These are phyloP conservation scores for Toxonevra muliebris DNA, from an alignment of 2,888 invertebrate species.

Conservation along the genomic window DNA sequence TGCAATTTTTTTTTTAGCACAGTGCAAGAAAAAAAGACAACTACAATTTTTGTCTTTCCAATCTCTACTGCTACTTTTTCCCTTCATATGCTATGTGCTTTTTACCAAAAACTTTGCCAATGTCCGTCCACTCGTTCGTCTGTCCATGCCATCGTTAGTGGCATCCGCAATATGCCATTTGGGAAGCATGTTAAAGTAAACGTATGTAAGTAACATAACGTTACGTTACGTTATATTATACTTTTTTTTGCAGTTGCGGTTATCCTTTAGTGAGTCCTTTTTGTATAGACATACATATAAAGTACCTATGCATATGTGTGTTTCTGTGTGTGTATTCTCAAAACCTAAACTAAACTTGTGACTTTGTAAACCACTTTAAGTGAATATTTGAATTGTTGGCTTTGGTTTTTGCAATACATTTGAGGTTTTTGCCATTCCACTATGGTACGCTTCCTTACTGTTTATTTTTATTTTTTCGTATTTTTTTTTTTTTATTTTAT, in stretches of 20 bases:
- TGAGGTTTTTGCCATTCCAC: conserved; percentile 17
- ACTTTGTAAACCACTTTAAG: conserved; percentile 44
- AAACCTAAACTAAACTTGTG: conserved; percentile 30
- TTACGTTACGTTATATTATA: background rate
- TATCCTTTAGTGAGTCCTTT: conserved; percentile 29
- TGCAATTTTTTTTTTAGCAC: conserved; percentile 27
- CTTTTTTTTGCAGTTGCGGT: conserved; percentile 20
- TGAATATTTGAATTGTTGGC: conserved; percentile 49
- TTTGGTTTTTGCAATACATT: conserved; percentile 38
- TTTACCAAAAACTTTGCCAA: background rate
- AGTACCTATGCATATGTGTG: background rate
- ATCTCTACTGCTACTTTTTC: conserved; percentile 8
- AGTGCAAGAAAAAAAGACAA: conserved; percentile 13
- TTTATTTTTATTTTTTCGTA: background rate
- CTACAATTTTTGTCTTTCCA: conserved; percentile 2
- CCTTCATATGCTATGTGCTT: conserved; percentile 14
- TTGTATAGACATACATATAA: background rate
- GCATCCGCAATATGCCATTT: conserved; percentile 46
- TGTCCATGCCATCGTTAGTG: conserved; percentile 41
- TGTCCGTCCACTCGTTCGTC: conserved; percentile 18
- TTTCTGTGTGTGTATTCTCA: background rate
- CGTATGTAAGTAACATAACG: too few species aligned
- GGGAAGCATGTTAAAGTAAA: conserved; percentile 31
- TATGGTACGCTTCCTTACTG: background rate
- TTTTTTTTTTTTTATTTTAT: background rate